Percentiles rank a stretch among this genome's conserved stretches.
Conservation (phyloP, 2,888 invertebrate species). For the Bellardia pandia region DNA sequence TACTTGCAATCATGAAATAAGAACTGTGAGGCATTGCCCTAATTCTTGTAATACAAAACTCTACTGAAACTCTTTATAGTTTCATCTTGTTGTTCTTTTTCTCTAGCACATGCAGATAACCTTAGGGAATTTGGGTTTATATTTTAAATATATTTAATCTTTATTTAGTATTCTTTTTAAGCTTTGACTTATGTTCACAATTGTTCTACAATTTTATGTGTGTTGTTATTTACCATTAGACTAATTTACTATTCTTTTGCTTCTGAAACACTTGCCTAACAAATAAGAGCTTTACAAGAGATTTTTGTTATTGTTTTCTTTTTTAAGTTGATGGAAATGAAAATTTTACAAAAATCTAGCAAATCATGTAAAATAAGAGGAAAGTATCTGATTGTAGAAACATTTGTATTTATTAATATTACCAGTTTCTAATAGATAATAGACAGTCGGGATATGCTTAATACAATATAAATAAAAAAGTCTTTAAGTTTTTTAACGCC, state of each 20-base stretch:
- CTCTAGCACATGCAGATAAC: neutral
- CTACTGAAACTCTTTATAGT: no score
- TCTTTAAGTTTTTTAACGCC: constrained; percentile 22
- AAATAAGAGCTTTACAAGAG: neutral
- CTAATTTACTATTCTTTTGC: neutral
- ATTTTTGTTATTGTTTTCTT: neutral
- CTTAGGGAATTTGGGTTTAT: neutral
- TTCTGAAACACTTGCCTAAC: neutral
- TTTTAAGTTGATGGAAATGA: neutral
- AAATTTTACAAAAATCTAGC: no score
- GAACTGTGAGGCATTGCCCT: no score
- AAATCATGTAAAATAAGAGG: constrained; percentile 5
- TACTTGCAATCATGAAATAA: no score
- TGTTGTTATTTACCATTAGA: neutral
- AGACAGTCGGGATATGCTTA: no score
- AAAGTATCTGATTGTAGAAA: no score
- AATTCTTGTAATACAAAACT: no score
- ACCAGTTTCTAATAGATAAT: neutral
- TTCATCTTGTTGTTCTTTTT: no score
- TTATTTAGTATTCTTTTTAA: neutral
- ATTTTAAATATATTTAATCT: neutral
- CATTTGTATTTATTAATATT: no score
- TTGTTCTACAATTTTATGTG: neutral
- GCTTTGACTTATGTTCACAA: neutral
- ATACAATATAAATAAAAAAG: no score